Percentiles rank a stretch among this genome's conserved stretches.
phyloP scores from a whole-genome alignment of 1,140 invertebrate genomes.

The Holcopasites calliopsidis region DNA sequence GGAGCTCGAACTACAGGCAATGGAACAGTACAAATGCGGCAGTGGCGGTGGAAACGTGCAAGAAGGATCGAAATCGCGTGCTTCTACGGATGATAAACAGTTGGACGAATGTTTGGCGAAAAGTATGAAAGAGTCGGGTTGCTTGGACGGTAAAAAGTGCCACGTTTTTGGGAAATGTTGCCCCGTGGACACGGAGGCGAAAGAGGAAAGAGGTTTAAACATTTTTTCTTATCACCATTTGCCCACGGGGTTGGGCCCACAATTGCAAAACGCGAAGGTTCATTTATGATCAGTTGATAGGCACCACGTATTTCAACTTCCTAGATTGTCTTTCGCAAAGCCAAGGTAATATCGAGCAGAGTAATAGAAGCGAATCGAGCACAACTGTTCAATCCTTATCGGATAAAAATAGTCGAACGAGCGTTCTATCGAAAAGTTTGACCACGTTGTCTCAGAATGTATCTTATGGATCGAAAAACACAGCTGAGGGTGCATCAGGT shows the following conservation, averaged over 20 bases:
- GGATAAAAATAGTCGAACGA: constrained; percentile 20
- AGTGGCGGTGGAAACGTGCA: constrained; percentile 28
- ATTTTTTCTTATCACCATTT: not conserved
- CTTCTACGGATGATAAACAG: not conserved
- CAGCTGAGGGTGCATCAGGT: constrained; percentile 66
- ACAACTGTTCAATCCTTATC: not conserved
- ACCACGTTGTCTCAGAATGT: constrained; percentile 31
- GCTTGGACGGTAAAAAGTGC: constrained; percentile 50
- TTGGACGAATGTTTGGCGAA: not conserved
- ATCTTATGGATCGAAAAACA: constrained; percentile 62
- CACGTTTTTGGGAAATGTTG: constrained; percentile 66
- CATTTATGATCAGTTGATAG: not conserved
- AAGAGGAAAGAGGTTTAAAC: constrained; percentile 33
- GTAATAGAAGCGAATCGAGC: constrained; percentile 25
- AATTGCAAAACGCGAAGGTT: not conserved
- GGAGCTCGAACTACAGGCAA: constrained; percentile 74
- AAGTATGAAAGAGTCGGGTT: constrained; percentile 32
- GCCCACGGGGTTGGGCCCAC: no score
- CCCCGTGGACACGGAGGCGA: constrained; percentile 38
- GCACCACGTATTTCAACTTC: no score
- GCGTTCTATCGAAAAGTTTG: constrained; percentile 44
- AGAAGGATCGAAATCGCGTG: not conserved
- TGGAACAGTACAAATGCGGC: constrained; percentile 70
- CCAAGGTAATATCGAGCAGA: constrained; percentile 47
- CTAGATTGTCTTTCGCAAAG: constrained; percentile 43